A percentile compares a stretch with the other conserved stretches of the same genome.
Evolutionary conservation across 2,888 invertebrate genomes (phyloP).

Genomic region (Eilema caniola): DNA sequence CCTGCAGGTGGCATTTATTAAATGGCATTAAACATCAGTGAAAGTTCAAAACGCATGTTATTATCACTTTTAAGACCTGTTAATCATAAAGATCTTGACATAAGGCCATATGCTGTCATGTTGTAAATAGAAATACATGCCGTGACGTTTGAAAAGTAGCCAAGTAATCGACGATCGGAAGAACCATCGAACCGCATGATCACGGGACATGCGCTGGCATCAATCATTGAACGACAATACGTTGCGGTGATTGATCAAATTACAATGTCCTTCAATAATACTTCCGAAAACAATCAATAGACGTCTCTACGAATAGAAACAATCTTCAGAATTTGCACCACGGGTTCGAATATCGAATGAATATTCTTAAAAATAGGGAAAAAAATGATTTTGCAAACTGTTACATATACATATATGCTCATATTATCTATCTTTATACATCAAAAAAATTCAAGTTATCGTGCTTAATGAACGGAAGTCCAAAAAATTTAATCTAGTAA

Average conservation of each 20-base stretch:
- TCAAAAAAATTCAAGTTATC: neutral
- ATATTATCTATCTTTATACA: neutral
- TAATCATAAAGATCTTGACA: slow-evolving; percentile 31
- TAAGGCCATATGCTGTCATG: slow-evolving; percentile 45
- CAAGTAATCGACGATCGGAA: slow-evolving; percentile 65
- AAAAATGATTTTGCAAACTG: neutral
- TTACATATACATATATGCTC: neutral
- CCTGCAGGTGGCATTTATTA: neutral
- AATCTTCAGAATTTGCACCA: neutral
- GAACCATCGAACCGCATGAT: slow-evolving; percentile 50
- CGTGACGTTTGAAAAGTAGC: slow-evolving; percentile 75
- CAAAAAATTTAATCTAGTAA: neutral
- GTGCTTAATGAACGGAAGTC: neutral
- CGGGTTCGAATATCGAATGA: neutral
- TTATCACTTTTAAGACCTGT: slow-evolving; percentile 19
- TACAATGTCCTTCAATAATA: slow-evolving; percentile 37
- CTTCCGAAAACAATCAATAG: slow-evolving; percentile 18
- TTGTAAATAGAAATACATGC: slow-evolving; percentile 69
- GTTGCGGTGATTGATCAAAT: slow-evolving; percentile 52
- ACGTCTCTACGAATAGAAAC: slow-evolving; percentile 5
- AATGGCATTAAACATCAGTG: slow-evolving; percentile 11
- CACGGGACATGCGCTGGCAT: slow-evolving; percentile 61
- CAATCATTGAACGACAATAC: slow-evolving; percentile 34
- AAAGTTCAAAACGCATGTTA: slow-evolving; percentile 7
- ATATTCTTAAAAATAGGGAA: neutral